These are phyloP conservation scores for Scarus forsteni DNA, from an alignment of 2,797 vertebrate genomes.

Conservation along the genomic window DNA sequence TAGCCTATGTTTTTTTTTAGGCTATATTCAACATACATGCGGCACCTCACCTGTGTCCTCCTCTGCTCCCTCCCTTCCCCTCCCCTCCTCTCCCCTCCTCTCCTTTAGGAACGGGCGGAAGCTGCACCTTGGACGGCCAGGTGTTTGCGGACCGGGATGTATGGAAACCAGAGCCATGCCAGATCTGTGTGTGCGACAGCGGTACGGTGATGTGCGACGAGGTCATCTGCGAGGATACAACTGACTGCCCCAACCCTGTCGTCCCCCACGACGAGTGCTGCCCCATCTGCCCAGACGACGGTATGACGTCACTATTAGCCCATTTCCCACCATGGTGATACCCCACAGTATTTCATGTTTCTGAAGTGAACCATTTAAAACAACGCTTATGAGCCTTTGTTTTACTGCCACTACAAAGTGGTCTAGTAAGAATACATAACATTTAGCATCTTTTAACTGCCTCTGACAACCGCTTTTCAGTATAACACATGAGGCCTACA, in stretches of 20 bases:
- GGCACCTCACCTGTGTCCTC: slow-evolving; percentile 42
- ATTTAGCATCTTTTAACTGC: too few species aligned
- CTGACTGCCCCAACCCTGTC: slow-evolving; percentile 88
- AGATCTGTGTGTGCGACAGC: slow-evolving; percentile 94
- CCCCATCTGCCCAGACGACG: slow-evolving; percentile 88
- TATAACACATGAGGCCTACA: too few species aligned
- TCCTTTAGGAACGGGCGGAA: slow-evolving; percentile 74
- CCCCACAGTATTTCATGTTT: not conserved
- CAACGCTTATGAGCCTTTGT: too few species aligned
- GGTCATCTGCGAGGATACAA: slow-evolving; percentile 88
- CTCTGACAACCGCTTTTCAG: too few species aligned
- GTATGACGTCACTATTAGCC: slow-evolving; percentile 34
- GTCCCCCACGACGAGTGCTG: slow-evolving; percentile 93
- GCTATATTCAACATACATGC: too few species aligned
- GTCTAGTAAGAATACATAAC: too few species aligned
- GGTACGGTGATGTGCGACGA: slow-evolving; percentile 92
- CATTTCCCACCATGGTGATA: too few species aligned
- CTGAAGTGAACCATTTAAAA: too few species aligned
- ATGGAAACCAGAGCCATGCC: slow-evolving; percentile 93
- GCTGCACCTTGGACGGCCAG: slow-evolving; percentile 88
- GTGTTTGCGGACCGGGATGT: slow-evolving; percentile 90
- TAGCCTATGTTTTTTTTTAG: too few species aligned
- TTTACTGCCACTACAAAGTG: too few species aligned
- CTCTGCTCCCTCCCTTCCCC: slow-evolving; percentile 40
- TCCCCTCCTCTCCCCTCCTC: slow-evolving; percentile 30